phyloP scores from a whole-genome alignment of 2,113 vertebrate genomes.

The Xerus inauris region DNA sequence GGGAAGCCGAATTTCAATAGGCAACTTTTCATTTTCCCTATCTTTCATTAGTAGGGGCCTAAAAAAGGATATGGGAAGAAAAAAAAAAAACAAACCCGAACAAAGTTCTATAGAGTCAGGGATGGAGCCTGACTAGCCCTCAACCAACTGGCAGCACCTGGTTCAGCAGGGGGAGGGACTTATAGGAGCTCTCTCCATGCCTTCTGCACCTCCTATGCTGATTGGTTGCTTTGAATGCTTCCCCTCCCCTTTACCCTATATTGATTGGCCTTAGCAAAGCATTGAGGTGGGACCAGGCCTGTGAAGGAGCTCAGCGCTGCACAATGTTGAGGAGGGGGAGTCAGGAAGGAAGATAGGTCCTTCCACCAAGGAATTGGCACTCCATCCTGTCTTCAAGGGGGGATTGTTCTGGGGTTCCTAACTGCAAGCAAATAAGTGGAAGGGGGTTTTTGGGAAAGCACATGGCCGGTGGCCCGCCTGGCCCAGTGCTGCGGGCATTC shows the following conservation, averaged over 20 bases:
- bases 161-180: background rate
- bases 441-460: background rate
- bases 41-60: background rate
- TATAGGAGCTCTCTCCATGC: too few species aligned
- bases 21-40: background rate
- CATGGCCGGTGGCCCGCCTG: background rate
- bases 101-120: background rate
- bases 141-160: background rate
- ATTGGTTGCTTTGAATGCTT: too few species aligned
- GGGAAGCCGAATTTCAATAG: background rate
- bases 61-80: background rate
- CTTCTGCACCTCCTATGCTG: too few species aligned
- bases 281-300: accelerated
- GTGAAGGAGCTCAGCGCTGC: background rate
- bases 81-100: background rate
- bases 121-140: background rate
- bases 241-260: too few species aligned
- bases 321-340: accelerated
- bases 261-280: too few species aligned
- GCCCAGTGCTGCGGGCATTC: background rate
- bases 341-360: background rate
- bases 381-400: background rate
- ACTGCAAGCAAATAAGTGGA: background rate
- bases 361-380: background rate
- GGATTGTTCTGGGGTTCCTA: background rate